Evolutionary conservation across 1,140 invertebrate species (phyloP), one percentile per base, ranked within the genome.

Genomic region (Megathymus violae): DNA sequence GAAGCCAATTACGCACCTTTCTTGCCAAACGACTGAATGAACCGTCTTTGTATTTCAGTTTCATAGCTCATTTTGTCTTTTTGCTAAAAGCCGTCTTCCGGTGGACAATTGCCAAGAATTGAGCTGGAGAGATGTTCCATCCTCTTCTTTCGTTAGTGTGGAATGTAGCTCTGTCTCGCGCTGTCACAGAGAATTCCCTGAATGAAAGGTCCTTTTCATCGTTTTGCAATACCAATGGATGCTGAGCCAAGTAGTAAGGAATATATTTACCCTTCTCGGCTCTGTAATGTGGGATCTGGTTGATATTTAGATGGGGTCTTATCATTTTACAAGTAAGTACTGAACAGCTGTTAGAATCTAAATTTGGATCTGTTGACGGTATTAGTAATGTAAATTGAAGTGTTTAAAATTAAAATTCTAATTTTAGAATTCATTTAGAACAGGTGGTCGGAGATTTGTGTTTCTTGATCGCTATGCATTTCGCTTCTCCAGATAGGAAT

Each of bases 91-190:
- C 71, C 74, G 80, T 72, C 74, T 88, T 88, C 87, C 87, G 76
- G 87, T 89, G 87, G 87, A 89, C 85, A 82, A 83, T 83, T 89
- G 87, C 87, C 87, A 89, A 89, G 84, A 84, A 71, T 73, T 73
- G 76, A 79, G 71, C 67, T 77, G 76, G 79, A 74, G 68, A 72
- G 46, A 69, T 78, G 43, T 17, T 56, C 50, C 40, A 10, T 82
- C 77, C 47, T 51, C 50, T 13, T 83, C 71, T 9, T 16, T 17
- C 79, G 15, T 41, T 13, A 44, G 10, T 10, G 5, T 22, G 4
- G 41, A 27, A 16, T 13, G 27, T 85, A 81, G 77, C 0, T 72
- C 41, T 58, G 56, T 88, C 80, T 68, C 79, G 14, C 5, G 67
- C 50, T 68, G 47, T 52, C 64, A 51, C 63, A 64, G 67, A 71